Evolutionary conservation across 2,113 vertebrate species (phyloP), one percentile per base, ranked within the genome.

Genomic region (Cyanocitta stelleri): DNA sequence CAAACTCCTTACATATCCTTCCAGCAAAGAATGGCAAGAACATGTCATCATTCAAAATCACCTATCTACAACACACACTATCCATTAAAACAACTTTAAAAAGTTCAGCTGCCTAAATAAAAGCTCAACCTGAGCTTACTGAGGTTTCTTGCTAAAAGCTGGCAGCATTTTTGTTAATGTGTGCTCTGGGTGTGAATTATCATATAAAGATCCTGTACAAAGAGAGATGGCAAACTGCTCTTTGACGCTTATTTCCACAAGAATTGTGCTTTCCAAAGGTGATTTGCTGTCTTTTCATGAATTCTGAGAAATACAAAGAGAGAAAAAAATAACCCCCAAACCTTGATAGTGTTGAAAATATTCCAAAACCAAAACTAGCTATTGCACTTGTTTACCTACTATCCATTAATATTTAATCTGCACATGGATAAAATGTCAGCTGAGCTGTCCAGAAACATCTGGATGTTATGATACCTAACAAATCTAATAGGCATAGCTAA

Each of bases 381-480:
- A 87, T 48, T 93, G 24, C 32, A 74, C 71, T 95, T 96, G 89
- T 95, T 97, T 78, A 89, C 71, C 48, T 89, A 13, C 43, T 93
- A 61, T 88, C 75, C 87, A 72, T 97, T 97, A 95, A 74, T 96
- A 96, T 94, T 95, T 97, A 97, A 95, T 92, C 76, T 95, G 33
- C 66, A 87, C n/a, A 61, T 83, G 48, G 51, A 51, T 77, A 95
- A 95, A 96, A 95, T 96, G 94, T 97, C 86, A 97, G 74, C 71
- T 92, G 88, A 96, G 95, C 89, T 97, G 94, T 96, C 96, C 94
- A 91, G 87, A 97, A 98, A 96, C 94, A 97, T 97, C 96, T 98
- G 97, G 96, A 95, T 96, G 41, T 93, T 97, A 97, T 92, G 90
- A 92, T 91, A 96, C 81, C 84, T 96, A 97, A 93, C 94, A 97